These are phyloP conservation scores for Delichon dasypus DNA, from an alignment of 2,797 vertebrate species.

Conservation along the genomic window DNA sequence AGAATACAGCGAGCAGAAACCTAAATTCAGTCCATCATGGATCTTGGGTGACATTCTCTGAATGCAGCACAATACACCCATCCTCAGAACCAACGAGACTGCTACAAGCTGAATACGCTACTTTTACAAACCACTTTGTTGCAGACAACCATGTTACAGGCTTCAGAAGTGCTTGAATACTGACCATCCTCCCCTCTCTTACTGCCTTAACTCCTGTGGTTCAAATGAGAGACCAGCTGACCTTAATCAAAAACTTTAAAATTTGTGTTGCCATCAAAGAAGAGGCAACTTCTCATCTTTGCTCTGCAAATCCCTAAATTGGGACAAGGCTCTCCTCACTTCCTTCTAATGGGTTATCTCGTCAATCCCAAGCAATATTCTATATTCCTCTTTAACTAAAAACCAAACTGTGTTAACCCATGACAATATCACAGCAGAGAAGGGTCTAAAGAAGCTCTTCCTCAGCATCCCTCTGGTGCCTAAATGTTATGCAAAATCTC, in stretches of 20 bases:
- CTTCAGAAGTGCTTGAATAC: neutral
- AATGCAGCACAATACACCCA: neutral
- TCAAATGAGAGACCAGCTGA: neutral
- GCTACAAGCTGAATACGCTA: neutral
- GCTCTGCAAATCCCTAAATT: neutral
- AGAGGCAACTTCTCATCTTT: neutral
- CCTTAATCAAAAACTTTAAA: neutral
- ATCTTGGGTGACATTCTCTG: neutral
- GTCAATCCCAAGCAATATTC: too few relatives aligned
- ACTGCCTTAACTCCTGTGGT: neutral
- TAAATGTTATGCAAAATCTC: neutral
- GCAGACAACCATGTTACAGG: fast-evolving
- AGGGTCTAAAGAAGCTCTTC: neutral
- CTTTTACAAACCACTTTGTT: neutral
- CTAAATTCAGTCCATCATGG: neutral
- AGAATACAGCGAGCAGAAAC: neutral
- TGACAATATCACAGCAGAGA: neutral
- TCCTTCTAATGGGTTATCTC: neutral
- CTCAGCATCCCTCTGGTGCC: neutral
- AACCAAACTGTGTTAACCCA: too few relatives aligned
- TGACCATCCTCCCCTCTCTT: neutral
- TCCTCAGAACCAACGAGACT: neutral
- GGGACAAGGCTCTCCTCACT: neutral
- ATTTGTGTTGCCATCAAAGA: fast-evolving
- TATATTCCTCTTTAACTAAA: too few relatives aligned